A percentile compares a stretch with the other conserved stretches of the same genome.
Conservation (phyloP, 2,888 invertebrate species). For the Pandemis cinnamomeana region DNA sequence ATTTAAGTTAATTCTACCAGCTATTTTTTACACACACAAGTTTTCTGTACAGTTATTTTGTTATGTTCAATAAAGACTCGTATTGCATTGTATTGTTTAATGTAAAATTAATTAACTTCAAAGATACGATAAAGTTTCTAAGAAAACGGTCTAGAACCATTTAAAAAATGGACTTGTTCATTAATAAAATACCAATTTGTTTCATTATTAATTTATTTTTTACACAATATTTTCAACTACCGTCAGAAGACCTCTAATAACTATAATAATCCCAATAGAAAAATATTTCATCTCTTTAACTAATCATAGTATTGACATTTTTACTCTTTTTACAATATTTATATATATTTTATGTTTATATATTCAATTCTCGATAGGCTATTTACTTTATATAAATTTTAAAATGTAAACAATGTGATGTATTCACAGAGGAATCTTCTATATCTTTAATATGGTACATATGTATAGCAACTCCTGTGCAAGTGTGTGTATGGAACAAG, state of each 20-base stretch:
- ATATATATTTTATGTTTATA: constrained; percentile 46
- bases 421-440: constrained; percentile 48
- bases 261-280: constrained; percentile 83
- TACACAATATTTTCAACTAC: constrained; percentile 80
- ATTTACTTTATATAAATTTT: constrained; percentile 52
- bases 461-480: constrained; percentile 49
- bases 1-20: too few species aligned
- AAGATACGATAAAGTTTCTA: too few species aligned
- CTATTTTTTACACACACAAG: too few species aligned
- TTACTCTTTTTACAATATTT: constrained; percentile 72
- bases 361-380: constrained; percentile 57
- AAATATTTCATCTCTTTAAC: constrained; percentile 80
- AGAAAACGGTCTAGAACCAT: not conserved
- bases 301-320: constrained; percentile 74
- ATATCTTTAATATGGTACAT: constrained; percentile 50
- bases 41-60: too few species aligned
- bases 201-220: constrained; percentile 76
- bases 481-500: constrained; percentile 65
- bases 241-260: constrained; percentile 74
- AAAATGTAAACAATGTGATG: constrained; percentile 62
- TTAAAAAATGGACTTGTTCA: not conserved
- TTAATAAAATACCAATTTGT: constrained; percentile 45
- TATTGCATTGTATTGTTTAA: too few species aligned
- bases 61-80: too few species aligned
- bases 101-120: too few species aligned